Conservation (phyloP, 2,888 invertebrate genomes). For the Tridacna crocea region DNA sequence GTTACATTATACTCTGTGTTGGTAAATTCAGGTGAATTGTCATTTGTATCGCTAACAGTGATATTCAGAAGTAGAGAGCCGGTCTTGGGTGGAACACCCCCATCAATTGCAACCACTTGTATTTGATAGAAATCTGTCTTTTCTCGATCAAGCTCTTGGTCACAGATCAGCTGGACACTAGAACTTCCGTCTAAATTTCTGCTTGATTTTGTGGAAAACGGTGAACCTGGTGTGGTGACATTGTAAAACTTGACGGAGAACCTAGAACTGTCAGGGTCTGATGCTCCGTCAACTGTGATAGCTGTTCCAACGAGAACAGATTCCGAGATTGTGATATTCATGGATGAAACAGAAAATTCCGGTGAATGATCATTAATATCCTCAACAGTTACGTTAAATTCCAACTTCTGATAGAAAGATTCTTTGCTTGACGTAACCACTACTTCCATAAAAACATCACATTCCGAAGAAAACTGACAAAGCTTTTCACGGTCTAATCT, state of each 20-base stretch:
- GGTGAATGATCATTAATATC: slow-evolving; percentile 82
- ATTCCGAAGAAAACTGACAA: slow-evolving; percentile 67
- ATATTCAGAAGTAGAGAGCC: slow-evolving; percentile 72
- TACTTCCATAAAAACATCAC: slow-evolving; percentile 66
- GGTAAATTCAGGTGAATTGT: slow-evolving; percentile 74
- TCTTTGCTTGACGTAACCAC: slow-evolving; percentile 73
- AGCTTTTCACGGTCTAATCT: slow-evolving; percentile 73
- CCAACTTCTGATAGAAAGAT: slow-evolving; percentile 74
- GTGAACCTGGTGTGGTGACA: slow-evolving; percentile 67
- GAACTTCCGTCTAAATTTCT: slow-evolving; percentile 71
- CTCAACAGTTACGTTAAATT: slow-evolving; percentile 74
- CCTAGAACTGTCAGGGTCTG: slow-evolving; percentile 71
- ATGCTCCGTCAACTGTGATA: slow-evolving; percentile 71
- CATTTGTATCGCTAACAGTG: slow-evolving; percentile 74
- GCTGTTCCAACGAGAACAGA: slow-evolving; percentile 64
- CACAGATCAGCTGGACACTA: slow-evolving; percentile 72
- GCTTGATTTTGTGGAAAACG: slow-evolving; percentile 69
- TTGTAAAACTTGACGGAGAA: slow-evolving; percentile 73
- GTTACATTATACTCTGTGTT: slow-evolving; percentile 69
- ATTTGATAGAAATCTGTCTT: slow-evolving; percentile 67
- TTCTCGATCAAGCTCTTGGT: slow-evolving; percentile 73
- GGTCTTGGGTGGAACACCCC: slow-evolving; percentile 68
- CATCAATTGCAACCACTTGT: slow-evolving; percentile 73
- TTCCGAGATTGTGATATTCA: slow-evolving; percentile 71
- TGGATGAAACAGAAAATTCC: slow-evolving; percentile 65